Evolutionary conservation across 2,113 vertebrate species (phyloP).

Genomic region (Pterocles orientalis): DNA sequence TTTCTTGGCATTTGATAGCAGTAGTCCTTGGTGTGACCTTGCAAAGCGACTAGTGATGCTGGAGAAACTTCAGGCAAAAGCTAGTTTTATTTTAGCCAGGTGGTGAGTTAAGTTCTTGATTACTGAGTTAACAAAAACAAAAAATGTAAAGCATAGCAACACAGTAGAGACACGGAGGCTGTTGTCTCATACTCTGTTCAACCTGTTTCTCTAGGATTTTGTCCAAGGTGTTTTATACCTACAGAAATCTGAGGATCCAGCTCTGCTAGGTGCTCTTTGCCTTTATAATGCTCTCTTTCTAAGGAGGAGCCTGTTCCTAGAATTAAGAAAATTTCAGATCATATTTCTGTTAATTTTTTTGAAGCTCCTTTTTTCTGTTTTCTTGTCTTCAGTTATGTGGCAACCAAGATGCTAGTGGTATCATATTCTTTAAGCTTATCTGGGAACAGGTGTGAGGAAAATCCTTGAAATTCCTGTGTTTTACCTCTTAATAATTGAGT

Average conservation of each 20-base stretch:
- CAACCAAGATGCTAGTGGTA: rapidly evolving
- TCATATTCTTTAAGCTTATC: background rate
- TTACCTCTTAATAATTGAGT: background rate
- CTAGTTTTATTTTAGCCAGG: background rate
- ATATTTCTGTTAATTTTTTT: background rate
- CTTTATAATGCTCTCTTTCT: background rate
- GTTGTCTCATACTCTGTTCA: background rate
- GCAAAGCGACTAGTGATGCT: background rate
- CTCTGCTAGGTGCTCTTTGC: background rate
- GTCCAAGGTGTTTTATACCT: background rate
- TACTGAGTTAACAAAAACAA: background rate
- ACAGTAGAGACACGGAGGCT: background rate
- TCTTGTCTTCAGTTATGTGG: background rate
- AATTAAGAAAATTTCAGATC: background rate
- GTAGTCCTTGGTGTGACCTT: background rate
- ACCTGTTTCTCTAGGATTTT: background rate
- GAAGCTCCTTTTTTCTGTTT: background rate
- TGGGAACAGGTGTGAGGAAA: background rate
- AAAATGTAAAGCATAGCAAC: background rate
- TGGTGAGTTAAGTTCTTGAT: background rate
- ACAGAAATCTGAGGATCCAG: background rate
- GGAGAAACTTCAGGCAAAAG: background rate
- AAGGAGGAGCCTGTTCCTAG: background rate
- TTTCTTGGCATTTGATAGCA: background rate
- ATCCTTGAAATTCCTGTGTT: background rate